Base-by-base conservation (phyloP, 30 jellyfish, hydroid and myxozoan genomes). In the Sanderia malayensis region DNA sequence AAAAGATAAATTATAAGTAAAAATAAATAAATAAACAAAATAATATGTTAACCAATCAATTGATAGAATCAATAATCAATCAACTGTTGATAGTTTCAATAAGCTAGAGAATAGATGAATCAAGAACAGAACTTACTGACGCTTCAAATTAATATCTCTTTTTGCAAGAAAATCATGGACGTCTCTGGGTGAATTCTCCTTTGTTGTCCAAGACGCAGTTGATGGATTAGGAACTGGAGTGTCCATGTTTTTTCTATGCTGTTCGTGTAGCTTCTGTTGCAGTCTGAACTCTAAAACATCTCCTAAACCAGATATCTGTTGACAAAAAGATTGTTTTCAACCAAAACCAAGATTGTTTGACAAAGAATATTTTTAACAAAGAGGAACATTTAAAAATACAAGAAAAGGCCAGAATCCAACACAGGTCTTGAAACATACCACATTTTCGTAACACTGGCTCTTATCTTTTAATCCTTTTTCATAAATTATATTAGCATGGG, bases 151-250 rank as follows among this genome's bases (percentile, higher is more conserved):
- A 29, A 46, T 46, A 65, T 65, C 62, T 23, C 46, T 78, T 76
- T 64, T 66, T 19, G 70, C 67, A 13, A 78, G 55, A 31, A 64
- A 78, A 17, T 66, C 89, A 18, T 80, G 92, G 63, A 68, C 11
- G 46, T 58, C 61, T 0, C 75, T 47, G 37, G 73, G 17, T 29
- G 22, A 31, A 10, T 70, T 62, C 29, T 61, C 83, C 24, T 62
- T 82, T 6, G 86, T 71, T 47, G 82, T 61, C 94, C 94, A 82
- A n/a, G 70, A 46, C 1, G 86, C 71, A 1, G 84, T 82, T 0
- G 94, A 84, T 22, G 94, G 94, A 2, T 46, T 81, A 17, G 94
- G 94, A 0, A 84, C 21, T 9, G 83, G 86, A 8, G 61, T 61
- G 11, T 82, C 82, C 18, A 71, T 25, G 15, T 64, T 75, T 15